Evolutionary conservation across 23 tunicate genomes (phyloP).

Genomic region (Phallusia fumigata): DNA sequence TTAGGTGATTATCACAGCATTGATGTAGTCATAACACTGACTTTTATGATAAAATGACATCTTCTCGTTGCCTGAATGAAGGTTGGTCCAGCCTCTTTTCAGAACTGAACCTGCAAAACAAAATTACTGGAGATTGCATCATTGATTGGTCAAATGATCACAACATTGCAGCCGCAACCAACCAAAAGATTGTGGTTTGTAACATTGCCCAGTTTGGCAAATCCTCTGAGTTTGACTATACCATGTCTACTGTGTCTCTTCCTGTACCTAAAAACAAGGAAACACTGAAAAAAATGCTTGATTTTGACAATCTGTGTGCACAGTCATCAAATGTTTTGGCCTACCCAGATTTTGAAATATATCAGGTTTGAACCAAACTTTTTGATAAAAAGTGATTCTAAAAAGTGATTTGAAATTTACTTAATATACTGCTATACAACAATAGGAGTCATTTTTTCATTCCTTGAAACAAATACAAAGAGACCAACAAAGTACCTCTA

Average conservation of each 20-base stretch:
- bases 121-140: neutral
- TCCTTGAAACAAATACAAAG: no score
- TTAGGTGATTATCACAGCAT: no score
- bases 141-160: conserved; percentile 7
- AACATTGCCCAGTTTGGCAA: neutral
- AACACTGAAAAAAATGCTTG: neutral
- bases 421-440: no score
- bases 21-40: neutral
- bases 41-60: neutral
- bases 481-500: no score
- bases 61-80: neutral
- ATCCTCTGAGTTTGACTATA: neutral
- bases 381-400: neutral
- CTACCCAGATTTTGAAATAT: neutral
- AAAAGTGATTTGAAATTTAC: neutral
- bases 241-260: neutral
- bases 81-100: neutral
- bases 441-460: no score
- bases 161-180: neutral
- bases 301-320: neutral
- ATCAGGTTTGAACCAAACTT: neutral
- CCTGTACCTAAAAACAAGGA: neutral
- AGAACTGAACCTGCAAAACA: neutral
- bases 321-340: neutral
- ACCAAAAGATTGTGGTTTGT: neutral